Conservation (phyloP, 2,888 invertebrate species). For the Acleris sparsana region DNA sequence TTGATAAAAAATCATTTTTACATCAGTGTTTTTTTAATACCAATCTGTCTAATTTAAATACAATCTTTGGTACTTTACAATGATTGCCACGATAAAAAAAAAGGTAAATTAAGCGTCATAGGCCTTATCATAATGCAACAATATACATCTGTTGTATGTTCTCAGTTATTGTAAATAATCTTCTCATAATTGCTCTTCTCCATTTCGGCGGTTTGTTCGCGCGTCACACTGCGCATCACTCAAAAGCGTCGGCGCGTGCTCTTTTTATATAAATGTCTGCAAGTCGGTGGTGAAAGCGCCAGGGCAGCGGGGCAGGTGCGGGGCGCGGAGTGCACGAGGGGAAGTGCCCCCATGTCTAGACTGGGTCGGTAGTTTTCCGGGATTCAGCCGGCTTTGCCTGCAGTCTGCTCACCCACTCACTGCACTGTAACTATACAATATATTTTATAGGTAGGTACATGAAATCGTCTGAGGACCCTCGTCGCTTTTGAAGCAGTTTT, state of each 20-base stretch:
- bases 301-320: constrained; percentile 54
- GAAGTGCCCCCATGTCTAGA: constrained; percentile 83
- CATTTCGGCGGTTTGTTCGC: constrained; percentile 64
- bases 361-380: constrained; percentile 85
- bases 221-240: constrained; percentile 66
- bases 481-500: constrained; percentile 71
- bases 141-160: too few relatives aligned
- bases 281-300: constrained; percentile 75
- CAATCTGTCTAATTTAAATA: too few relatives aligned
- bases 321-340: constrained; percentile 58
- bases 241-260: constrained; percentile 71
- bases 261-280: constrained; percentile 77
- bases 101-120: too few relatives aligned
- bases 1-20: too few relatives aligned
- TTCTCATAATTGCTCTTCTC: constrained; percentile 61
- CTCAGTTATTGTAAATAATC: constrained; percentile 47
- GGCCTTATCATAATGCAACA: too few relatives aligned
- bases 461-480: constrained; percentile 75
- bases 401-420: constrained; percentile 81
- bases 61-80: too few relatives aligned
- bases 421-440: constrained; percentile 69
- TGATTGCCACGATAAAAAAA: too few relatives aligned
- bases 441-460: constrained; percentile 49
- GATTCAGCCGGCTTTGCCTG: constrained; percentile 81
- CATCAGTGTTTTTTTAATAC: too few relatives aligned